Conservation (phyloP, 2,797 vertebrate genomes). For the Sphenopsis melanotis region DNA sequence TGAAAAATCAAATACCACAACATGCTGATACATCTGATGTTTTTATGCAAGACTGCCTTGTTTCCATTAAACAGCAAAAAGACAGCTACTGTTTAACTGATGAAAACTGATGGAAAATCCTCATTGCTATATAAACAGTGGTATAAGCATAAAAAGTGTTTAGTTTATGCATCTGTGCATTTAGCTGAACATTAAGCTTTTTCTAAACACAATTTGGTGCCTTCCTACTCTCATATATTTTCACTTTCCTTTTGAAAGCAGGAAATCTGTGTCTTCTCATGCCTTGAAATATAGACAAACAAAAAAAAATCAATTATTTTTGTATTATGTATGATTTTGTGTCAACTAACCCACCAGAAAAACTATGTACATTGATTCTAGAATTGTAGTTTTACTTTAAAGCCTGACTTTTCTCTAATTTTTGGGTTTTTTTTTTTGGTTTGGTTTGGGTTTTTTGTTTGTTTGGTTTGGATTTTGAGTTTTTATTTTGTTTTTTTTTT, state of each 20-base stretch:
- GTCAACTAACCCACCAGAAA: neutral
- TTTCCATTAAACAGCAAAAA: slow-evolving; percentile 26
- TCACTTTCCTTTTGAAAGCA: slow-evolving; percentile 52
- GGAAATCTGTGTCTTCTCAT: slow-evolving; percentile 41
- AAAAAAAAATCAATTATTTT: neutral
- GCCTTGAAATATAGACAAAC: neutral
- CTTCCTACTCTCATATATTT: slow-evolving; percentile 48
- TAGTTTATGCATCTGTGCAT: slow-evolving; percentile 60
- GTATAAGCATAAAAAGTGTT: slow-evolving; percentile 41
- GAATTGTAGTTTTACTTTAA: neutral
- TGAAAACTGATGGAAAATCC: slow-evolving; percentile 44
- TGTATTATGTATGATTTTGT: neutral
- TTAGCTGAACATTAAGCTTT: slow-evolving; percentile 34
- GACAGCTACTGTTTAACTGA: slow-evolving; percentile 52
- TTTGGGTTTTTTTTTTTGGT: too few species aligned
- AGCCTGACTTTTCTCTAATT: neutral
- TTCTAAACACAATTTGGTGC: slow-evolving; percentile 34
- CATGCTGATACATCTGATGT: neutral
- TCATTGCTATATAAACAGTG: slow-evolving; percentile 40
- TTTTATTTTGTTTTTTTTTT: neutral
- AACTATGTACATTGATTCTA: neutral
- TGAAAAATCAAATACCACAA: neutral
- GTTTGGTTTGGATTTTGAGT: neutral
- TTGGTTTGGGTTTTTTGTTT: neutral
- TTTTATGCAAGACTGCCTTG: slow-evolving; percentile 5